Conservation (phyloP, 2,888 invertebrate species). For the Epirrhoe tristata region DNA sequence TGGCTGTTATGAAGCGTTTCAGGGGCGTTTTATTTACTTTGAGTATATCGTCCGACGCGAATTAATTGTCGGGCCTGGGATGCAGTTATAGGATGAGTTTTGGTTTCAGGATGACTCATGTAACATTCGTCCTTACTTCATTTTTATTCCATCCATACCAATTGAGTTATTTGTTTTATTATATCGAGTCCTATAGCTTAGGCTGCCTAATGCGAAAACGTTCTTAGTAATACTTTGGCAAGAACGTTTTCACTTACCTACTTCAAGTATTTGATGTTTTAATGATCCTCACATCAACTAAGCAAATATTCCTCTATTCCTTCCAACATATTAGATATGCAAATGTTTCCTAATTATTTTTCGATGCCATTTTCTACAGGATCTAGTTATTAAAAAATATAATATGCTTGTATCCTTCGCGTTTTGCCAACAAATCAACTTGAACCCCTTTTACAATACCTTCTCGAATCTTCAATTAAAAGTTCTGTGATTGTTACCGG, state of each 20-base stretch:
- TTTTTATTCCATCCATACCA: neutral
- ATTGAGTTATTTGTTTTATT: no score
- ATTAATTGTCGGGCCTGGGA: constrained; percentile 41
- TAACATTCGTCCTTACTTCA: neutral
- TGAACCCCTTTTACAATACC: constrained; percentile 28
- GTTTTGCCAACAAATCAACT: constrained; percentile 24
- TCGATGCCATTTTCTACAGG: no score
- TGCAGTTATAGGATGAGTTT: constrained; percentile 15
- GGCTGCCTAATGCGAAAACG: neutral
- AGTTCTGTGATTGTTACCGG: constrained; percentile 35
- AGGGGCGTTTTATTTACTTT: constrained; percentile 55
- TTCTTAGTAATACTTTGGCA: neutral
- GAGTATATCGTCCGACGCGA: constrained; percentile 45
- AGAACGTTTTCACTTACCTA: neutral
- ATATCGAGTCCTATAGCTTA: neutral
- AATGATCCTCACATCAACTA: no score
- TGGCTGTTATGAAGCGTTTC: constrained; percentile 58
- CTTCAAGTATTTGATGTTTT: no score
- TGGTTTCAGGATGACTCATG: neutral
- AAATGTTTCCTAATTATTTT: no score
- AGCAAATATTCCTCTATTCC: no score
- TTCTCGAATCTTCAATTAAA: constrained; percentile 39
- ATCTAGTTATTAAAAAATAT: neutral
- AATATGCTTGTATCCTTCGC: constrained; percentile 18
- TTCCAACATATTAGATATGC: no score